phyloP scores from a whole-genome alignment of 1,140 invertebrate species.

The Magallana gigas region DNA sequence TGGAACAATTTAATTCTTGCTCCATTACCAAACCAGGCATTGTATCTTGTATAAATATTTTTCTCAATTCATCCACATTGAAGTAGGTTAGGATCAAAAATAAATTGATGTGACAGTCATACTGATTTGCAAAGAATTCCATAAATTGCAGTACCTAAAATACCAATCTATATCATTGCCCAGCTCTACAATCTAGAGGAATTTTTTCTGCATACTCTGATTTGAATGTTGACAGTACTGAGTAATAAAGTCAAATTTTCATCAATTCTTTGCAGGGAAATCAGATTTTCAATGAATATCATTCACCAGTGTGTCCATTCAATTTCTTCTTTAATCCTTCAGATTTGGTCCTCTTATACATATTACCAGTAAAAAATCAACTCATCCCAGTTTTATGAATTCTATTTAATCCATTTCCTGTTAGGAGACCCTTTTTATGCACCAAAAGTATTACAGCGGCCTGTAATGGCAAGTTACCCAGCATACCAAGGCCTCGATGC shows the following conservation, averaged over 20 bases:
- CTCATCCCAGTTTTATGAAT: constrained; percentile 16
- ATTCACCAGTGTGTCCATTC: constrained; percentile 20
- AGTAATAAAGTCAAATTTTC: constrained; percentile 36
- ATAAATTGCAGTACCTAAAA: constrained; percentile 7
- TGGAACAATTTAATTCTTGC: neutral
- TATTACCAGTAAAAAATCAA: constrained; percentile 30
- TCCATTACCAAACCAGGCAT: too few relatives aligned
- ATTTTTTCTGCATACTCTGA: constrained; percentile 14
- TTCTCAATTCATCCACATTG: too few relatives aligned
- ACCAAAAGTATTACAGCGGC: too few relatives aligned
- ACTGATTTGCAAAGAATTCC: constrained; percentile 1
- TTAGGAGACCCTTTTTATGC: neutral
- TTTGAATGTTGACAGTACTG: constrained; percentile 25
- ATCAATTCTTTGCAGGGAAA: constrained; percentile 28
- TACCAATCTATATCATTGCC: neutral
- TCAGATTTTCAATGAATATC: constrained; percentile 31
- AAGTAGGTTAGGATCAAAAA: too few relatives aligned
- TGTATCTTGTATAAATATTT: too few relatives aligned
- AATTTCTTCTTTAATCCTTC: constrained; percentile 35
- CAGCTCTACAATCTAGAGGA: constrained; percentile 10
- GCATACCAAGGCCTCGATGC: too few relatives aligned
- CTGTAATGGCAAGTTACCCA: too few relatives aligned
- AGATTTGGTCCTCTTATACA: neutral
- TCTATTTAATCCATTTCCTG: constrained; percentile 22
- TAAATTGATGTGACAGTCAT: neutral